Base-by-base conservation (phyloP, 2,888 invertebrate genomes). In the Amaurobius ferox region DNA sequence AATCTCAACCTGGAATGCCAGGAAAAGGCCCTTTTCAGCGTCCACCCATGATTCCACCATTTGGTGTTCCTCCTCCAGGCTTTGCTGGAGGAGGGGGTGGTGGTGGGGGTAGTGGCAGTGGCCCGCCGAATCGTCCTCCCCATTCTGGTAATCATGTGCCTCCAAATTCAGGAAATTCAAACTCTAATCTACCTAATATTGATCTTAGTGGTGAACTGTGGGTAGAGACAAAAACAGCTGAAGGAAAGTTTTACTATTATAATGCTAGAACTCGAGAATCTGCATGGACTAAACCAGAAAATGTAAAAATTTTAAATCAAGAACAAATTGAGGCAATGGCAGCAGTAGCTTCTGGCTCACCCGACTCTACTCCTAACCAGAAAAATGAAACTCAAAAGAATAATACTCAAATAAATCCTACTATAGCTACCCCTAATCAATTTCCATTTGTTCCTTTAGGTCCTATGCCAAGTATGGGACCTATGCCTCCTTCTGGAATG, bases 201-300 rank as follows among this genome's bases (percentile, higher is more conserved):
- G 89, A 89, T 39, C 81, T 89, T n/a, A 90, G 90, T 77, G 90
- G 92, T 88, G 93, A 93, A 88, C 89, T 99, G 23, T 99, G 99
- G 99, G 98, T 99, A 30, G 99, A 99, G 92, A 98, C 98, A 0
- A 98, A 97, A 92, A 95, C 98, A 0, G 95, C 95, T 0, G 98
- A 98, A 90, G 98, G 98, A 70, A 98, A 98, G 89, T 88, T 89
- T 0, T 99, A 99, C 92, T 99, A 95, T 93, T 99, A 99, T 92
- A 97, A 99, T 93, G 96, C 98, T 16, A 93, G 97, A 89, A 96
- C 97, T 0, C 93, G 99, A 86, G 98, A 98, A 92, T 97, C 99
- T 0, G 97, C 97, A 0, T 99, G 99, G 99, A 97, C 96, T 5
- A 94, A 96, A 90, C 99, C 99, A 0, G 98, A 98, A 85, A 92